These are phyloP conservation scores for Setophaga petechia DNA, from an alignment of 2,113 vertebrate species.

Conservation along the genomic window DNA sequence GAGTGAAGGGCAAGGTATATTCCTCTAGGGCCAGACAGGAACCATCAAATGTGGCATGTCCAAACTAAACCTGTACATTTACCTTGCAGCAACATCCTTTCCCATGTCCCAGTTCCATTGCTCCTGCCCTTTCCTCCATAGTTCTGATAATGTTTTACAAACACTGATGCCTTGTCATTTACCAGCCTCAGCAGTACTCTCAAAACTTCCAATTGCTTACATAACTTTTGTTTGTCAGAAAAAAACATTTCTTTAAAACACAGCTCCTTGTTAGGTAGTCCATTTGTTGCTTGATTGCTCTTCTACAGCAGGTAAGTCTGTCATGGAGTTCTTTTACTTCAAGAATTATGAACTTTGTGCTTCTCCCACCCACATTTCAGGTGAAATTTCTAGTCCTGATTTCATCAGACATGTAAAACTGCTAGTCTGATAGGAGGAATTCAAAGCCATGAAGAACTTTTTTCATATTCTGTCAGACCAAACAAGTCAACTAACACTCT, in stretches of 20 bases:
- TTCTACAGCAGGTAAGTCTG: neutral
- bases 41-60: neutral
- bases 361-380: neutral
- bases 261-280: neutral
- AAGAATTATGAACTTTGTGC: neutral
- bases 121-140: neutral
- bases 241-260: neutral
- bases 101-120: neutral
- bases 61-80: neutral
- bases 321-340: neutral
- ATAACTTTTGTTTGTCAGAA: neutral
- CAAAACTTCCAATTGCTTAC: neutral
- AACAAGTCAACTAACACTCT: neutral
- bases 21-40: neutral
- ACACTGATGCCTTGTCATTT: neutral
- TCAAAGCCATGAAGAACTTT: neutral
- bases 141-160: neutral
- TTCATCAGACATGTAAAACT: neutral
- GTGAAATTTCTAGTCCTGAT: neutral
- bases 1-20: neutral
- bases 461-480: neutral
- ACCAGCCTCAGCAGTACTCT: neutral
- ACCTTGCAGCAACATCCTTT: neutral
- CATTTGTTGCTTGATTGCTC: neutral
- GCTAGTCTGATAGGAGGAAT: neutral